These are phyloP conservation scores for Agonopterix subpropinquella DNA, from an alignment of 2,888 invertebrate genomes.

Conservation along the genomic window DNA sequence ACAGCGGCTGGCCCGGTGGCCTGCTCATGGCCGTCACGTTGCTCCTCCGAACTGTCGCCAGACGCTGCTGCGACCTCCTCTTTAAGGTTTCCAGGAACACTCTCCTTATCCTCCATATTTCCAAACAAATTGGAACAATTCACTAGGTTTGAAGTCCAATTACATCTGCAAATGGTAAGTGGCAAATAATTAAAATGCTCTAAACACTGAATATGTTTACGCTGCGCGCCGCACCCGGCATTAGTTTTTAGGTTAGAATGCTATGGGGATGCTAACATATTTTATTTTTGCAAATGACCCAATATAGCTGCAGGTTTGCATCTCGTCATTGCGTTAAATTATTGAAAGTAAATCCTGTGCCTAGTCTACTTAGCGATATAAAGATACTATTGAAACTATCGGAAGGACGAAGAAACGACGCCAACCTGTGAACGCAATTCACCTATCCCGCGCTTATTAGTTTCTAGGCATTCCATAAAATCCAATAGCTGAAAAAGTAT, in stretches of 20 bases:
- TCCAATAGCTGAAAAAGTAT: not conserved
- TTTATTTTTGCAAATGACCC: not conserved
- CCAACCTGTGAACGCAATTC: constrained; percentile 37
- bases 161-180: constrained; percentile 44
- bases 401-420: constrained; percentile 29
- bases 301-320: no score
- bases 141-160: constrained; percentile 21
- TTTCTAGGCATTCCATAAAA: not conserved
- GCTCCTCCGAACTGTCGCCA: constrained; percentile 13
- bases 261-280: constrained; percentile 9
- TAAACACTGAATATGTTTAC: constrained; percentile 8
- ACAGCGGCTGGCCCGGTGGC: constrained; percentile 4
- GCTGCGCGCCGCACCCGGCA: constrained; percentile 46
- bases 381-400: no score
- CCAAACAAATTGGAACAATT: constrained; percentile 36
- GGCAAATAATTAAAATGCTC: constrained; percentile 7
- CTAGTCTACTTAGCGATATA: constrained; percentile 13
- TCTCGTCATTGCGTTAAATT: no score
- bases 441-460: constrained; percentile 64
- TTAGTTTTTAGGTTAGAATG: constrained; percentile 57
- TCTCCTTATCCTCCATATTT: constrained; percentile 60
- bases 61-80: constrained; percentile 1
- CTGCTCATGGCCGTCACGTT: constrained; percentile 10
- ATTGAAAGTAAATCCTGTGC: no score
- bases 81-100: constrained; percentile 24